Evolutionary conservation across 2,888 invertebrate genomes (phyloP).

Genomic region (Andrena haemorrhoa): DNA sequence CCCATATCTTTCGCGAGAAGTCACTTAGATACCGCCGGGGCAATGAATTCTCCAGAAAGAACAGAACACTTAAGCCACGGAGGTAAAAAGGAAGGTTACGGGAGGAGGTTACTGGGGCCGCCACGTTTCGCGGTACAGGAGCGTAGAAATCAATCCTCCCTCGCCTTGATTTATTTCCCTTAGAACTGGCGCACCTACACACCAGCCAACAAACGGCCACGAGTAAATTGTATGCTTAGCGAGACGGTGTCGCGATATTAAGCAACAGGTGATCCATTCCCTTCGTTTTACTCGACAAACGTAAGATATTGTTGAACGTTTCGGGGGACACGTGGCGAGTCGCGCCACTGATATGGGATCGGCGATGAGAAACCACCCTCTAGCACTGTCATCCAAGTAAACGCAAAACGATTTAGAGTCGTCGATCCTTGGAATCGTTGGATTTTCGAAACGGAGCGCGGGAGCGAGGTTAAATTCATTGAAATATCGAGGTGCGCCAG

Average conservation of each 20-base stretch:
- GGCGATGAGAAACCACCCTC: neutral
- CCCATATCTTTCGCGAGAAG: slow-evolving; percentile 38
- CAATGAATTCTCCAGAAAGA: slow-evolving; percentile 23
- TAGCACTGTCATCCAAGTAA: slow-evolving; percentile 10
- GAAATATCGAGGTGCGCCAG: slow-evolving; percentile 61
- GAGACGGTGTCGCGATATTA: slow-evolving; percentile 50
- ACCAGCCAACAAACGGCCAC: slow-evolving; percentile 17
- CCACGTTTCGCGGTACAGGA: neutral
- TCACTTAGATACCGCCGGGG: slow-evolving; percentile 14
- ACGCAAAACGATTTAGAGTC: slow-evolving; percentile 52
- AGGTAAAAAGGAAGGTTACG: neutral
- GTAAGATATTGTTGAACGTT: slow-evolving; percentile 11
- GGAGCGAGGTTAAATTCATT: slow-evolving; percentile 29
- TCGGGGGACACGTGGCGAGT: too few relatives aligned
- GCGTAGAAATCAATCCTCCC: slow-evolving; percentile 19
- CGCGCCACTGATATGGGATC: too few relatives aligned
- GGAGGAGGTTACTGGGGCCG: neutral
- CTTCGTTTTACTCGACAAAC: neutral
- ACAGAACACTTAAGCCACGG: slow-evolving; percentile 4
- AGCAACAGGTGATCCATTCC: slow-evolving; percentile 68
- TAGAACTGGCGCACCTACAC: neutral
- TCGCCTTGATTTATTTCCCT: slow-evolving; percentile 22
- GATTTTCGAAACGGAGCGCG: slow-evolving; percentile 22
- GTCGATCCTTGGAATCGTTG: slow-evolving; percentile 45
- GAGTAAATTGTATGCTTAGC: slow-evolving; percentile 60